Base-by-base conservation (phyloP, 2,797 vertebrate genomes). In the Erithacus rubecula region DNA sequence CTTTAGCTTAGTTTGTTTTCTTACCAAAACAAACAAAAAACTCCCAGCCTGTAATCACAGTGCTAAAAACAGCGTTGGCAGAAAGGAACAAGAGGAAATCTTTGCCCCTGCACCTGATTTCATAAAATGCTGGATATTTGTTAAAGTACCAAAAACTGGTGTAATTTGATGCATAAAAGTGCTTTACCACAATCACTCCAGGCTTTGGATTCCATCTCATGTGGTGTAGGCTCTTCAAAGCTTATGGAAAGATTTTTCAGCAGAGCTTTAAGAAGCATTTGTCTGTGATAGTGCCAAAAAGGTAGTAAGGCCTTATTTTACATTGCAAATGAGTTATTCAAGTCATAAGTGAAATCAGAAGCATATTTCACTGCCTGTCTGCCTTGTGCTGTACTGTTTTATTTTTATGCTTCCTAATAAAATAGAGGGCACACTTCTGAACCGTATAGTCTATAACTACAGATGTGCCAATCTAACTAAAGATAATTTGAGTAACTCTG, bases 371-470 rank as follows among this genome's bases (percentile, higher is more conserved):
- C 87, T 87, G 79, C 85, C 95, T 97, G 96, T 93, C 96, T 95
- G 51, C 86, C 74, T 84, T 32, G 12, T 89, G 91, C 92, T 95
- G 76, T 86, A 83, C 94, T 96, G 92, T 91, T 95, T 95, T 95
- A 94, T 97, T 97, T 97, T 97, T 97, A 97, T 97, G 96, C 95
- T 89, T 95, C 74, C 68, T 82, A 94, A 85, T 97, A 96, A 97
- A 97, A 96, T 84, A 96, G 91, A 97, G 95, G 96, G 96, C 96
- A 96, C 77, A 51, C 79, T 96, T 96, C 79, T 96, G 94, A 96
- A 78, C 94, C 96, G 12, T 88, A 74, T 16, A 94, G 96, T 78
- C 91, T 88, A 95, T 97, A 94, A 97, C 89, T 94, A 92, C 85
- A 95, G 93, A 75, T 91, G 51, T 77, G 90, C 93, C 92, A 94